phyloP scores from a whole-genome alignment of 1,140 invertebrate genomes.

The Lanistes nyassanus region DNA sequence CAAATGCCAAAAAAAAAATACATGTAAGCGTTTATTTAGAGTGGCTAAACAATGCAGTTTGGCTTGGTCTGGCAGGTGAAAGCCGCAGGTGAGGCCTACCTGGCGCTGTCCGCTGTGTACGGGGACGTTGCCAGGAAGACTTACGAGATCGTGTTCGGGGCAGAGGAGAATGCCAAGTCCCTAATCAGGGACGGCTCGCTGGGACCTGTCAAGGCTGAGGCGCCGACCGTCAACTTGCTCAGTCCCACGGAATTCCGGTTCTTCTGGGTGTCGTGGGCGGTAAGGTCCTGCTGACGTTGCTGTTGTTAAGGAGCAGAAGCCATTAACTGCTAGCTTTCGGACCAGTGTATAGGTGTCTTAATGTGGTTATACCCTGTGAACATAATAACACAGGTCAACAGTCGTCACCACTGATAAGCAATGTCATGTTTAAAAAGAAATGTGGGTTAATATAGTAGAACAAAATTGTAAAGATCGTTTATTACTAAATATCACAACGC shows the following conservation, averaged over 20 bases:
- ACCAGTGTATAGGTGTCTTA: too few species aligned
- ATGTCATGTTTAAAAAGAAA: too few species aligned
- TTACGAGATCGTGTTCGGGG: constrained; percentile 58
- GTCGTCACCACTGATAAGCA: too few species aligned
- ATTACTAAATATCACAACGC: too few species aligned
- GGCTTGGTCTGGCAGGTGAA: constrained; percentile 37
- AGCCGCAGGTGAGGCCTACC: constrained; percentile 55
- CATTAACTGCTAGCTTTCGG: too few species aligned
- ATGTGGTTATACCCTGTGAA: too few species aligned
- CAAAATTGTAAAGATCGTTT: too few species aligned
- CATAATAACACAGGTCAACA: too few species aligned
- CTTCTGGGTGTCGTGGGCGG: constrained; percentile 62
- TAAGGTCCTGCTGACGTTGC: background rate
- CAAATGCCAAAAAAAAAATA: too few species aligned
- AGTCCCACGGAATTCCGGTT: constrained; percentile 53
- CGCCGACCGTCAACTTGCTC: constrained; percentile 54
- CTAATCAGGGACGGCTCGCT: constrained; percentile 54
- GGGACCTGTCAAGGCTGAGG: constrained; percentile 50
- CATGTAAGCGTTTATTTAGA: too few species aligned
- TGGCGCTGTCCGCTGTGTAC: constrained; percentile 61
- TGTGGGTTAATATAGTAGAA: too few species aligned
- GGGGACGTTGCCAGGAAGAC: constrained; percentile 61
- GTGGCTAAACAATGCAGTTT: background rate
- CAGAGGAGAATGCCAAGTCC: constrained; percentile 54
- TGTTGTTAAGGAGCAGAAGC: too few species aligned